These are phyloP conservation scores for Drosophila repleta DNA, from an alignment of 1,140 invertebrate species.

Conservation along the genomic window DNA sequence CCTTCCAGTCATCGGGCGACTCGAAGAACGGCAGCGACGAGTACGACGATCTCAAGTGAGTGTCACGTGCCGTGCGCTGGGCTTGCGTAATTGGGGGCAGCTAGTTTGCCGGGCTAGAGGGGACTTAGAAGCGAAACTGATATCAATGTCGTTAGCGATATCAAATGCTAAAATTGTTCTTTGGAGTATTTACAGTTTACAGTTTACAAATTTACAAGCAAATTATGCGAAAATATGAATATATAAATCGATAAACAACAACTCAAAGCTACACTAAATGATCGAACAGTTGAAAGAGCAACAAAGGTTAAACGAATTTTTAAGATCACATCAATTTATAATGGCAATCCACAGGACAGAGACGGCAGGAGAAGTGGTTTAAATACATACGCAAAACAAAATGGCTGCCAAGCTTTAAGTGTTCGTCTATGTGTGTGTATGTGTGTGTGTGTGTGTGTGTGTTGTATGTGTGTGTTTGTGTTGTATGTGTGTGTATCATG, in stretches of 20 bases:
- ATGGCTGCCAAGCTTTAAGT: slow-evolving; percentile 51
- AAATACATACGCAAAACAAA: slow-evolving; percentile 4
- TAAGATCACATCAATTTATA: slow-evolving; percentile 26
- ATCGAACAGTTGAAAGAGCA: slow-evolving; percentile 9
- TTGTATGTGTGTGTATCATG: background rate
- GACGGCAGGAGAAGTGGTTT: slow-evolving; percentile 9
- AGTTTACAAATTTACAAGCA: slow-evolving; percentile 66
- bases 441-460: slow-evolving; percentile 13
- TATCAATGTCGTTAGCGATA: slow-evolving; percentile 7
- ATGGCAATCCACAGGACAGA: slow-evolving; percentile 38
- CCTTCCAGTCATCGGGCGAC: slow-evolving; percentile 77
- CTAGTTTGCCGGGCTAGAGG: background rate
- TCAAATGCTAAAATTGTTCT: slow-evolving; percentile 67
- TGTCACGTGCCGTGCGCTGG: background rate
- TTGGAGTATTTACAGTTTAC: slow-evolving; percentile 80
- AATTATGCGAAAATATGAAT: slow-evolving; percentile 32
- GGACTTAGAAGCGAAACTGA: slow-evolving; percentile 1
- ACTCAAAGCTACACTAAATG: slow-evolving; percentile 17
- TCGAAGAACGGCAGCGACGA: slow-evolving; percentile 82
- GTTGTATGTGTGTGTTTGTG: slow-evolving; percentile 3
- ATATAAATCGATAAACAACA: slow-evolving; percentile 29
- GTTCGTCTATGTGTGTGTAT: slow-evolving; percentile 16
- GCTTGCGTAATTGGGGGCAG: background rate
- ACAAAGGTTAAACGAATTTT: slow-evolving; percentile 43
- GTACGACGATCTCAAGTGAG: slow-evolving; percentile 80